These are phyloP conservation scores for Dipodomys merriami DNA, from an alignment of 2,113 vertebrate genomes.

Conservation along the genomic window DNA sequence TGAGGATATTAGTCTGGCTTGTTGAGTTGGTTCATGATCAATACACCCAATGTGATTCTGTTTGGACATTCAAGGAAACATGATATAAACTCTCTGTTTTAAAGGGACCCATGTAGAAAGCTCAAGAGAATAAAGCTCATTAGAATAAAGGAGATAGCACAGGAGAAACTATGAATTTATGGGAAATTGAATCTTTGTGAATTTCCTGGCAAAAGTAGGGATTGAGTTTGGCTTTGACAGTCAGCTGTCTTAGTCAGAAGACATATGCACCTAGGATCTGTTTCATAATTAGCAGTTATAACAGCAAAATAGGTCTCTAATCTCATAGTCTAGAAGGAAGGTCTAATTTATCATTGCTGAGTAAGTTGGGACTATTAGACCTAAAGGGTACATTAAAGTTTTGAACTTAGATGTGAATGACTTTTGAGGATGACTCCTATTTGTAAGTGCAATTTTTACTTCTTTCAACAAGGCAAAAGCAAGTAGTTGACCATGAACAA, in stretches of 20 bases:
- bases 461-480: slow-evolving; percentile 18
- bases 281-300: not conserved
- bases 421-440: slow-evolving; percentile 16
- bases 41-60: not conserved
- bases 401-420: not conserved
- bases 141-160: not conserved
- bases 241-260: not conserved
- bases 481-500: slow-evolving; percentile 14
- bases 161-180: not conserved
- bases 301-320: not conserved
- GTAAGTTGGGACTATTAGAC: not conserved
- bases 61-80: not conserved
- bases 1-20: too few species aligned
- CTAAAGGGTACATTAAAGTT: not conserved
- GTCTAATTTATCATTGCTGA: slow-evolving; percentile 2
- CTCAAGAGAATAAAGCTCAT: not conserved
- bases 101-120: not conserved
- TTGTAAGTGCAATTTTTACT: slow-evolving; percentile 16
- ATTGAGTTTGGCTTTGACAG: not conserved
- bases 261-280: not conserved
- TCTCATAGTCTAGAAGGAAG: not conserved
- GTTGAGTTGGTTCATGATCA: not conserved
- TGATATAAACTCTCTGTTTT: not conserved
- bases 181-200: not conserved
- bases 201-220: not conserved